These are phyloP conservation scores for Dicycla oo DNA, from an alignment of 2,888 invertebrate species.

Conservation along the genomic window DNA sequence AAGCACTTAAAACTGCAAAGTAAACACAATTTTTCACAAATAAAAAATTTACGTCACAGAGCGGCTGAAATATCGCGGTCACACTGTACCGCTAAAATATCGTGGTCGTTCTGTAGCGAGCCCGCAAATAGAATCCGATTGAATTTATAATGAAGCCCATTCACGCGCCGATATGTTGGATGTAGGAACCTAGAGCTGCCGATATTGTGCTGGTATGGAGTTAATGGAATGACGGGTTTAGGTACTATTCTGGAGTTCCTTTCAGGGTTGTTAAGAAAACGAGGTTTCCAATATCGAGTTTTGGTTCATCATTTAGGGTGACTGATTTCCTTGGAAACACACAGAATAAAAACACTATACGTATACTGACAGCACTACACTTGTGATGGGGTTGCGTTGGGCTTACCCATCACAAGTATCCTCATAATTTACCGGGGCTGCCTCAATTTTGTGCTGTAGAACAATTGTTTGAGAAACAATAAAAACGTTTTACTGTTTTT, in stretches of 20 bases:
- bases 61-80: slow-evolving; percentile 45
- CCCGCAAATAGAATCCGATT: slow-evolving; percentile 58
- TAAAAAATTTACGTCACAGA: slow-evolving; percentile 41
- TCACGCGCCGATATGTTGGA: slow-evolving; percentile 53
- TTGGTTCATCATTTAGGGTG: background rate
- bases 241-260: background rate
- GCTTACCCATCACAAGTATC: no score
- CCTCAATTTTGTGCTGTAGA: no score
- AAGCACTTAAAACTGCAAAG: slow-evolving; percentile 61
- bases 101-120: slow-evolving; percentile 28
- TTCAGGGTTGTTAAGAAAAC: no score
- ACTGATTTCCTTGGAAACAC: no score
- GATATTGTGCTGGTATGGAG: slow-evolving; percentile 9
- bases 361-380: no score
- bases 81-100: slow-evolving; percentile 42
- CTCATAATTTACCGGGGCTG: no score
- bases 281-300: background rate
- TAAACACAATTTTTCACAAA: slow-evolving; percentile 61
- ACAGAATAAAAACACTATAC: no score
- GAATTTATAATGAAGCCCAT: slow-evolving; percentile 64
- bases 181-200: background rate
- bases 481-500: no score
- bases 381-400: no score
- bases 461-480: no score
- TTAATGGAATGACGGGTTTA: slow-evolving; percentile 7